A percentile compares a stretch with the other conserved stretches of the same genome.
These are phyloP conservation scores for Caenorhabditis plicata DNA, from an alignment of 2,888 invertebrate species.

Conservation along the genomic window DNA sequence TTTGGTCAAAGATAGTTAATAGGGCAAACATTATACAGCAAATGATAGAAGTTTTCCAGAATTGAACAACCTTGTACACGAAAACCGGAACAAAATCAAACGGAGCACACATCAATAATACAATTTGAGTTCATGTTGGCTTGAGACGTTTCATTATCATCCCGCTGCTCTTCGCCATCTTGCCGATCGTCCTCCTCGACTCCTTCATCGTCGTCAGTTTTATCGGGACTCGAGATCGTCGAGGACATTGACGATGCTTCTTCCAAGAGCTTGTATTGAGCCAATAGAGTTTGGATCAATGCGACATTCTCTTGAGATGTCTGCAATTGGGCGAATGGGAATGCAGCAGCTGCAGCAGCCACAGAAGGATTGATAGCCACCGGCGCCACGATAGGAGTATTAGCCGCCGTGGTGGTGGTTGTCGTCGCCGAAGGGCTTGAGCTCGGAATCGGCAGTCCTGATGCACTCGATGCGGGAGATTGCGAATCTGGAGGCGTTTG, in stretches of 20 bases:
- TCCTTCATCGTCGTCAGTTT: constrained; percentile 19
- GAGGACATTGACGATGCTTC: constrained; percentile 10
- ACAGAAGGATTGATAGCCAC: constrained; percentile 28
- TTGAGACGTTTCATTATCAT: neutral
- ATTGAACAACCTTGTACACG: no score
- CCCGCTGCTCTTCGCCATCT: constrained; percentile 14
- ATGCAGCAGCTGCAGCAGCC: constrained; percentile 1
- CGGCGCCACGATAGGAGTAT: constrained; percentile 26
- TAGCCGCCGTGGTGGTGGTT: neutral
- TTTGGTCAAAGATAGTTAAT: no score
- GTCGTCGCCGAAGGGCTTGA: neutral
- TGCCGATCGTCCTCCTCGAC: constrained; percentile 10
- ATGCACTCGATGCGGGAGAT: constrained; percentile 14
- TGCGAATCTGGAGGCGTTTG: constrained; percentile 13
- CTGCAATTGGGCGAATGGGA: constrained; percentile 8
- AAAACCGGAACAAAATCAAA: constrained; percentile 8
- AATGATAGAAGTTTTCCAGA: no score
- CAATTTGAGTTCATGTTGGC: constrained; percentile 17
- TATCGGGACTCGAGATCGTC: constrained; percentile 18
- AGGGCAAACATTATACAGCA: constrained; percentile 32
- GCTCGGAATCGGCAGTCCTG: constrained; percentile 8
- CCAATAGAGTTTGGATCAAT: constrained; percentile 24
- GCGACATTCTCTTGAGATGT: constrained; percentile 3
- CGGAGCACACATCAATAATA: constrained; percentile 41
- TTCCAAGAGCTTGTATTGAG: constrained; percentile 33